Conservation (phyloP, 2,888 invertebrate genomes). For the Cephus spinipes region DNA sequence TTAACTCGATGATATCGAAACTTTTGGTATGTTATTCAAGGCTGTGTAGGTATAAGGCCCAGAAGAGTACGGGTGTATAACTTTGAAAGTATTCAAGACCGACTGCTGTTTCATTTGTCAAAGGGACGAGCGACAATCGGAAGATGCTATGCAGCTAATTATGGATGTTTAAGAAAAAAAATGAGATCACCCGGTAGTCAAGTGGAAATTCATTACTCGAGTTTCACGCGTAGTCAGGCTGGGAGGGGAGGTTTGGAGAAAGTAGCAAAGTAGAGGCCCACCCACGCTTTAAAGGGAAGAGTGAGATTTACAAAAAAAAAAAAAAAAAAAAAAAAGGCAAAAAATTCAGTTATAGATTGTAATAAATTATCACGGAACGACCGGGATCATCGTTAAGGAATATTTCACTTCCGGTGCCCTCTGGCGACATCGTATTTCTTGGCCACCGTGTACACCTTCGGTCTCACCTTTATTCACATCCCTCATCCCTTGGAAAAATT, state of each 20-base stretch:
- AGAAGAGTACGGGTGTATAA: neutral
- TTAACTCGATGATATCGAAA: neutral
- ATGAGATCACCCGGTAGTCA: slow-evolving; percentile 48
- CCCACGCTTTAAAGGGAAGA: slow-evolving; percentile 40
- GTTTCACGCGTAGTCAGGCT: neutral
- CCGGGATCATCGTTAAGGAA: slow-evolving; percentile 50
- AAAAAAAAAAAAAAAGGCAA: neutral
- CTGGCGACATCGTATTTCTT: neutral
- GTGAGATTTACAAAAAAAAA: neutral
- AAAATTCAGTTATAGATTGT: neutral
- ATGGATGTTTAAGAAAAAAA: slow-evolving; percentile 1
- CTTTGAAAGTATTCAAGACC: neutral
- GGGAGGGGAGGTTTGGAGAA: slow-evolving; percentile 14
- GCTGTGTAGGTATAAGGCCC: neutral
- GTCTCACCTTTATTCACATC: neutral
- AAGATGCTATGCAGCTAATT: neutral
- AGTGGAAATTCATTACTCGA: slow-evolving; percentile 51
- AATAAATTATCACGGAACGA: slow-evolving; percentile 56
- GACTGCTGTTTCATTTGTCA: neutral
- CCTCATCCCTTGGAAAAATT: neutral
- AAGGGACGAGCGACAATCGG: neutral
- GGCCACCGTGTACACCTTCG: neutral
- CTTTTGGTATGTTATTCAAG: neutral
- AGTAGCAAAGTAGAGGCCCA: slow-evolving; percentile 48
- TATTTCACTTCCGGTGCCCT: slow-evolving; percentile 3